Evolutionary conservation across 2,888 invertebrate genomes (phyloP), one percentile per base, ranked within the genome.

Genomic region (Pinctada fucata): DNA sequence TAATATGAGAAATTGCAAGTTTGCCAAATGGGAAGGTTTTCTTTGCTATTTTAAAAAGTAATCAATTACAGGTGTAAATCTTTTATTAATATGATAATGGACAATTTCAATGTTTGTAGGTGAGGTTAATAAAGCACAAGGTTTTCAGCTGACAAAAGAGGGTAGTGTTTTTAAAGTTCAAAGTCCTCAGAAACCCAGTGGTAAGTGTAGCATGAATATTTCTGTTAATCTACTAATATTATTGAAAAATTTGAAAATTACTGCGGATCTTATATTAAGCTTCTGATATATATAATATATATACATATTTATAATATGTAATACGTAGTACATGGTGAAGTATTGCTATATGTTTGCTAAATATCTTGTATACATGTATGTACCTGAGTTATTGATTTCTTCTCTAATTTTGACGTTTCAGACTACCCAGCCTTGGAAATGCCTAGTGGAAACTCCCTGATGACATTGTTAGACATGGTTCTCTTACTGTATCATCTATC

Each of bases 401-500:
- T 31, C 31, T 31, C 31, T 31, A 31, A 31, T 31, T 31, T 31
- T 31, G 47, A 47, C 50, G 31, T 65, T 67, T 50, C n/a, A 69
- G 73, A 81, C 3, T 89, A 89, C 75, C 90, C 89, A 8, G 70
- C 79, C 2, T 82, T 85, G 48, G 89, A 89, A 76, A 88, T 89
- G 86, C 89, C 89, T 0, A 88, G 88, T 84, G 90, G 89, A 47
- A 88, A 88, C 71, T 88, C 91, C 0, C 83, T 95, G 66, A 91
- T 95, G 72, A 94, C 95, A 75, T 92, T 96, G 1, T 88, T 96
- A 2, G 95, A 96, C 87, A 95, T 95, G 2, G 93, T 95, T 0
- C 93, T 96, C 8, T 93, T 95, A 0, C 92, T 96, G 72, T 96
- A 95, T 88, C 95, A 95, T 82, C 94, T 94, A 4, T 94, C 95